Conservation (phyloP, 2,888 invertebrate species). For the Epinotia bilunana region DNA sequence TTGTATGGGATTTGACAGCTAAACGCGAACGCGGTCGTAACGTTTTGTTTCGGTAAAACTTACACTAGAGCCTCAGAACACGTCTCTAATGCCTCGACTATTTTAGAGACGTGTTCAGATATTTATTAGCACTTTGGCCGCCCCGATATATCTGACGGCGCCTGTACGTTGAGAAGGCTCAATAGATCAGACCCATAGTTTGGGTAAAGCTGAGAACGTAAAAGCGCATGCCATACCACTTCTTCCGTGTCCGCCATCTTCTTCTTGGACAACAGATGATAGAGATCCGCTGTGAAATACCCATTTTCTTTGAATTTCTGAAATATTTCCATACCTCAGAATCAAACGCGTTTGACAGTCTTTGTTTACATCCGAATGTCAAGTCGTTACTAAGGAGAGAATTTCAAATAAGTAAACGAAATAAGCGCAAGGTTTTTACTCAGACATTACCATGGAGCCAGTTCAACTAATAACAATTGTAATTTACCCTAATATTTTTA, state of each 20-base stretch:
- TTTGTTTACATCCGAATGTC: constrained; percentile 60
- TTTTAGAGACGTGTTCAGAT: too few relatives aligned
- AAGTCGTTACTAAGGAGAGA: constrained; percentile 40
- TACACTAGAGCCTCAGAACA: too few relatives aligned
- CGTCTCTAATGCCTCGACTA: too few relatives aligned
- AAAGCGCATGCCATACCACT: constrained; percentile 58
- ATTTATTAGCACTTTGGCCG: too few relatives aligned
- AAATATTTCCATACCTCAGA: constrained; percentile 70
- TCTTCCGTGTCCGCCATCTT: constrained; percentile 60
- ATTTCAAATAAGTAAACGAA: constrained; percentile 18
- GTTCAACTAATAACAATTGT: neutral
- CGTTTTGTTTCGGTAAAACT: too few relatives aligned
- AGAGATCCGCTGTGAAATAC: constrained; percentile 74
- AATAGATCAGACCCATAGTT: neutral
- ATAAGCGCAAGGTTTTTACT: neutral
- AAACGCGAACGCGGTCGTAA: too few relatives aligned
- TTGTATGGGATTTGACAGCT: too few relatives aligned
- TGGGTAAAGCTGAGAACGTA: neutral
- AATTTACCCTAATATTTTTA: neutral
- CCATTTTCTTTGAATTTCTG: constrained; percentile 76
- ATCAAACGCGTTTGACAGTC: constrained; percentile 48
- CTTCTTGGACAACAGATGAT: constrained; percentile 72
- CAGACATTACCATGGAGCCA: neutral
- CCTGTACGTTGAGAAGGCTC: neutral
- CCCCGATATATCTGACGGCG: neutral